These are phyloP conservation scores for Thamnaconus septentrionalis DNA, from an alignment of 2,113 vertebrate species.

Conservation along the genomic window DNA sequence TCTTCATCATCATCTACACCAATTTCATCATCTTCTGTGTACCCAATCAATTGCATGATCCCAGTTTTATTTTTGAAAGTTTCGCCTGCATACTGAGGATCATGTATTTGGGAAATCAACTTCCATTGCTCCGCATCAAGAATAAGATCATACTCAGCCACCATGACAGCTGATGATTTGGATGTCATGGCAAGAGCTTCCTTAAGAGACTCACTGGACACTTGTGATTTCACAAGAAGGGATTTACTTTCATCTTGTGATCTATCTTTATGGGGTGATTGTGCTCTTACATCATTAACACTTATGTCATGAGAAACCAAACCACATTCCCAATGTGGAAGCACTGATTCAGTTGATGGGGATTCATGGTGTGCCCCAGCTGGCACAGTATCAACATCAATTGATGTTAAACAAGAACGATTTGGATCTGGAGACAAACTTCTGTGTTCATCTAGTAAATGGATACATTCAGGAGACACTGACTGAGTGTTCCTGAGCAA, in stretches of 20 bases:
- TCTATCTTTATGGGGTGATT: slow-evolving; percentile 35
- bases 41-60: slow-evolving; percentile 47
- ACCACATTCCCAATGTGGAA: slow-evolving; percentile 30
- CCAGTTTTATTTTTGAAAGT: slow-evolving; percentile 56
- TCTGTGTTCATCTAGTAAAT: slow-evolving; percentile 40
- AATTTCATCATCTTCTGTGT: slow-evolving; percentile 27
- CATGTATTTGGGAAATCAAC: slow-evolving; percentile 62
- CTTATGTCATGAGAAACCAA: slow-evolving; percentile 12
- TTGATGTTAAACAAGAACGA: slow-evolving; percentile 40
- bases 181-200: no score
- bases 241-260: slow-evolving; percentile 26
- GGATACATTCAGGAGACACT: slow-evolving; percentile 40
- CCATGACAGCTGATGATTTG: background rate
- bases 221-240: slow-evolving; percentile 27
- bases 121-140: slow-evolving; percentile 50
- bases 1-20: slow-evolving; percentile 6
- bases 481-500: slow-evolving; percentile 18
- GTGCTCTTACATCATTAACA: slow-evolving; percentile 2
- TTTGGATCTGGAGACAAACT: slow-evolving; percentile 49
- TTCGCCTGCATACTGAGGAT: slow-evolving; percentile 68
- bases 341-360: slow-evolving; percentile 36
- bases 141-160: slow-evolving; percentile 49
- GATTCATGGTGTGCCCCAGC: background rate
- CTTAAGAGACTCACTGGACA: slow-evolving; percentile 9
- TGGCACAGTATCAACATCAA: slow-evolving; percentile 13